These are phyloP conservation scores for Spea hammondii DNA, from an alignment of 2,797 vertebrate genomes.

Conservation along the genomic window DNA sequence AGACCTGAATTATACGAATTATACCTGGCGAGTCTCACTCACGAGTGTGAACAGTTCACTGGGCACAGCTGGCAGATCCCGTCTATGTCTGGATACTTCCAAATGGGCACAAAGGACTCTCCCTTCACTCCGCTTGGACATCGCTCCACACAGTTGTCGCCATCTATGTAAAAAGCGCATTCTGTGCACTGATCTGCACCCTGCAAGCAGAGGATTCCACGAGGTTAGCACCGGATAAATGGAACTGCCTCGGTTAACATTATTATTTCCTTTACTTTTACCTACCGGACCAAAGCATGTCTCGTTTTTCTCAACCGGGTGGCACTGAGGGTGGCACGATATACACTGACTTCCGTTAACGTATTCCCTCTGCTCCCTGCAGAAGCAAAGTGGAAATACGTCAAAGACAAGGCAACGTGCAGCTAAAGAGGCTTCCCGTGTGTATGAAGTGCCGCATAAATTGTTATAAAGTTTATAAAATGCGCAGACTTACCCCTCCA, in stretches of 20 bases:
- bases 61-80: slow-evolving; percentile 82
- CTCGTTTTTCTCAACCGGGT: slow-evolving; percentile 79
- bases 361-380: slow-evolving; percentile 79
- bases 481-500: slow-evolving; percentile 76
- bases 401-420: background rate
- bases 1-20: too few species aligned
- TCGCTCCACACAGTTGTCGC: slow-evolving; percentile 76
- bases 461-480: background rate
- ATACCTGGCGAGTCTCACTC: slow-evolving; percentile 60
- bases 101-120: slow-evolving; percentile 82
- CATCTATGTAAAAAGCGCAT: slow-evolving; percentile 82
- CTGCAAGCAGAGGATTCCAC: slow-evolving; percentile 59
- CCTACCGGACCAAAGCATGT: slow-evolving; percentile 87
- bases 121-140: slow-evolving; percentile 89
- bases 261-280: background rate
- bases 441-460: too few species aligned
- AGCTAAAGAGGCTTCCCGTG: background rate
- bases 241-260: too few species aligned
- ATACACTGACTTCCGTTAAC: slow-evolving; percentile 74
- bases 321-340: slow-evolving; percentile 85
- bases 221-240: too few species aligned
- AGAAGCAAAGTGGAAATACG: background rate
- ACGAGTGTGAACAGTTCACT: slow-evolving; percentile 91
- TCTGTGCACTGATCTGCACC: slow-evolving; percentile 81
- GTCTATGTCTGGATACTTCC: slow-evolving; percentile 87